These are phyloP conservation scores for Pararge aegeria DNA, from an alignment of 1,140 invertebrate species.

Conservation along the genomic window DNA sequence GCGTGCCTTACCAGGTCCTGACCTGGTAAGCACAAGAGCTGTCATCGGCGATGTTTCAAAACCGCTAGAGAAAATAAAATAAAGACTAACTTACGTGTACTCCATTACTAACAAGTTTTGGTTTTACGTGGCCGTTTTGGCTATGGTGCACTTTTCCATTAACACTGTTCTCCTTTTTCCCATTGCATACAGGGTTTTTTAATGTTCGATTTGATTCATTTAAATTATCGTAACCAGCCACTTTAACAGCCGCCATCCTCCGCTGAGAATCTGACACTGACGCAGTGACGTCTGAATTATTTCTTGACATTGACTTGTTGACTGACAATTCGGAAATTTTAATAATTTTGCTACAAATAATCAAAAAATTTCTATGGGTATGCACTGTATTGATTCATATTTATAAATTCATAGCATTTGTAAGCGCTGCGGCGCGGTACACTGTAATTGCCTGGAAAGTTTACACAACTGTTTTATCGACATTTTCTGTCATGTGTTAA, in stretches of 20 bases:
- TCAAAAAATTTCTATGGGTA: no score
- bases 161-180: constrained; percentile 35
- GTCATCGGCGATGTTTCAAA: constrained; percentile 1
- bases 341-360: no score
- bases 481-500: constrained; percentile 11
- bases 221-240: constrained; percentile 33
- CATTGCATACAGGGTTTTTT: constrained; percentile 37
- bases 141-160: constrained; percentile 49
- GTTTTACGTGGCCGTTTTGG: constrained; percentile 48
- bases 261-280: constrained; percentile 15
- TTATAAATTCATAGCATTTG: no score
- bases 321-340: no score
- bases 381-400: no score
- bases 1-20: no score
- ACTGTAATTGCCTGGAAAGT: no score
- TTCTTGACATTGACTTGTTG: no score
- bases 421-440: no score
- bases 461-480: constrained; percentile 1
- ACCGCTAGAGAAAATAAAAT: constrained; percentile 18
- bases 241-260: constrained; percentile 50
- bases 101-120: constrained; percentile 38
- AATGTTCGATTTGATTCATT: constrained; percentile 25
- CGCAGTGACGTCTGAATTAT: not conserved
- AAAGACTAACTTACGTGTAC: constrained; percentile 49
- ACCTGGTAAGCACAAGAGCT: no score